A percentile compares a stretch with the other conserved stretches of the same genome.
Evolutionary conservation across 2,113 vertebrate species (phyloP).

Genomic region (Amphiprion ocellaris): DNA sequence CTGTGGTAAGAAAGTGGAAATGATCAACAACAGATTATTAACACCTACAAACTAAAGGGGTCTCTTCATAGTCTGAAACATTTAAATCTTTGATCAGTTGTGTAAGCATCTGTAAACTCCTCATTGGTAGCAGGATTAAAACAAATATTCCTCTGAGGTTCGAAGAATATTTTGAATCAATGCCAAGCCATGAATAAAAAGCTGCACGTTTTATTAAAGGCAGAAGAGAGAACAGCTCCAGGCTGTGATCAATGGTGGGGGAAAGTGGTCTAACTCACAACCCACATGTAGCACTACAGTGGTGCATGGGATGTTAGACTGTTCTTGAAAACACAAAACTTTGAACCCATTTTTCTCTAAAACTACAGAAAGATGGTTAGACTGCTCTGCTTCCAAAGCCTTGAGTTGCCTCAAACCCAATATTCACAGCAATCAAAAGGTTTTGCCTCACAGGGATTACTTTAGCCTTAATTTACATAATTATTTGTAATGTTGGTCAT

Average conservation of each 20-base stretch:
- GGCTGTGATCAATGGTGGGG: constrained; percentile 38
- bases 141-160: not conserved
- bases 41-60: not conserved
- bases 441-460: no score
- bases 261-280: no score
- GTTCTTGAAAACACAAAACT: no score
- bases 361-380: no score
- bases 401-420: no score
- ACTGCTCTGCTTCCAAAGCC: no score
- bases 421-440: no score
- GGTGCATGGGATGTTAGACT: no score
- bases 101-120: not conserved
- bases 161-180: constrained; percentile 24
- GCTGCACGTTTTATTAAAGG: constrained; percentile 38
- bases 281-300: no score
- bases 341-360: no score
- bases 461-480: no score
- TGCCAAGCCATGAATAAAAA: constrained; percentile 44
- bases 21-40: not conserved
- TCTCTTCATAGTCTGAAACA: not conserved
- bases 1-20: constrained; percentile 80
- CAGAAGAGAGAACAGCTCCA: constrained; percentile 22
- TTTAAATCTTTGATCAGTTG: not conserved
- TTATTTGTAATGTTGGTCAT: no score
- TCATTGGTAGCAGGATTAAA: constrained; percentile 10